phyloP scores from a whole-genome alignment of 2,113 vertebrate species.

The Canis aureus region DNA sequence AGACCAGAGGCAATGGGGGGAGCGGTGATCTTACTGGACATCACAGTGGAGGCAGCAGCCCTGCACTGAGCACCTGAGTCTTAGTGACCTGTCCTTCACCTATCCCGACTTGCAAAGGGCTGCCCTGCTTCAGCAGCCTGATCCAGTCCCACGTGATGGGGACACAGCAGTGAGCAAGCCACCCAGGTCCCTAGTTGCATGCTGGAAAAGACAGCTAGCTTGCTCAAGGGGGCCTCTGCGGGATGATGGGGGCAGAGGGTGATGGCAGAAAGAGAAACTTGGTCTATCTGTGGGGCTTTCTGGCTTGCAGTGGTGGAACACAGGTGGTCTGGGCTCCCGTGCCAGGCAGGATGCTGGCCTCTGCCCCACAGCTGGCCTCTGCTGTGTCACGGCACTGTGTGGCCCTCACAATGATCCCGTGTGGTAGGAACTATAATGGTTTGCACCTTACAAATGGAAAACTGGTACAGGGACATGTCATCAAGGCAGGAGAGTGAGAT shows the following conservation, averaged over 20 bases:
- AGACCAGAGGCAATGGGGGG: neutral
- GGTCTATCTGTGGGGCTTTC: fast-evolving
- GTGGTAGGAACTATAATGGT: fast-evolving
- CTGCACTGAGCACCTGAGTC: neutral
- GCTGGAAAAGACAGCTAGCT: neutral
- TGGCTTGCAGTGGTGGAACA: no score
- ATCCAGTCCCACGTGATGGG: neutral
- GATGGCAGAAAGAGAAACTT: fast-evolving
- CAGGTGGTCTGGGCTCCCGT: neutral
- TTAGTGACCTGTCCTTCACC: neutral
- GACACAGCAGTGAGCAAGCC: neutral
- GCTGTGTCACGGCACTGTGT: fast-evolving
- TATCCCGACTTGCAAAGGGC: neutral
- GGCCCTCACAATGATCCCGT: neutral
- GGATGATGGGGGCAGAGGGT: neutral
- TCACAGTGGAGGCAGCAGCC: fast-evolving
- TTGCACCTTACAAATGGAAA: neutral
- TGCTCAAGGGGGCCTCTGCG: fast-evolving
- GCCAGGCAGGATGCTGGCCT: neutral
- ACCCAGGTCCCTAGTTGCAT: neutral
- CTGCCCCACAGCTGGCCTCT: no score
- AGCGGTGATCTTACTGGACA: fast-evolving
- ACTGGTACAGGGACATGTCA: fast-evolving
- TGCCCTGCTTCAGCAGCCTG: fast-evolving
- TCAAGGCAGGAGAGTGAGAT: fast-evolving